Conservation (phyloP, 2,113 vertebrate genomes). For the Amphiprion ocellaris region DNA sequence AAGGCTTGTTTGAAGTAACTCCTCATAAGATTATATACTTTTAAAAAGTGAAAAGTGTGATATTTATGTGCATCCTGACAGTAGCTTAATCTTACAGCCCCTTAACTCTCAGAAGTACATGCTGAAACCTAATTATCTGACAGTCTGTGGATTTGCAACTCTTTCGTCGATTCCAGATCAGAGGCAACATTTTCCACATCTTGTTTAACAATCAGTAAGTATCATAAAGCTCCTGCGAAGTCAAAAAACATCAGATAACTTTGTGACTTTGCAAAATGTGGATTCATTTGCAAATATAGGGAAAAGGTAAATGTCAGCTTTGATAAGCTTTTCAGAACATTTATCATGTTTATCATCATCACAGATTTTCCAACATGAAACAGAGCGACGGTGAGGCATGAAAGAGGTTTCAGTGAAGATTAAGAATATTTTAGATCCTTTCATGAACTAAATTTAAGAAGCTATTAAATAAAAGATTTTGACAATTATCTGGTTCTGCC, state of each 20-base stretch:
- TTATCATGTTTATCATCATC: background rate
- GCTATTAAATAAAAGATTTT: background rate
- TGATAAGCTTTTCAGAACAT: background rate
- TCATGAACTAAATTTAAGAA: background rate
- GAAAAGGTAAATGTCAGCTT: background rate
- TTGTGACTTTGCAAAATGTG: constrained; percentile 16
- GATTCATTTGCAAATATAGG: background rate
- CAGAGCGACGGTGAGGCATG: background rate
- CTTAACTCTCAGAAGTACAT: constrained; percentile 6
- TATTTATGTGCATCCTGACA: background rate
- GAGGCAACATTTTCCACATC: background rate
- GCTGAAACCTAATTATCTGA: constrained; percentile 17
- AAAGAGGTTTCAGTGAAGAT: background rate
- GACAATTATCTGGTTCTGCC: background rate
- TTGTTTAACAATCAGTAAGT: constrained; percentile 1
- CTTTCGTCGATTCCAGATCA: constrained; percentile 11
- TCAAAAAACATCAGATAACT: background rate
- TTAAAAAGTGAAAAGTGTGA: background rate
- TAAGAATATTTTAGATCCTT: background rate
- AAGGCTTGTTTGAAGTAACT: constrained; percentile 14
- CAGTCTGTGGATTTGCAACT: constrained; percentile 15
- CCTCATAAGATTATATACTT: constrained; percentile 12
- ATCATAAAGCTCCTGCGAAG: constrained; percentile 13
- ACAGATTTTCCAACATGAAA: constrained; percentile 2
- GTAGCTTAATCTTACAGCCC: background rate